phyloP scores from a whole-genome alignment of 2,888 invertebrate genomes.

The Cataglyphis albicans region DNA sequence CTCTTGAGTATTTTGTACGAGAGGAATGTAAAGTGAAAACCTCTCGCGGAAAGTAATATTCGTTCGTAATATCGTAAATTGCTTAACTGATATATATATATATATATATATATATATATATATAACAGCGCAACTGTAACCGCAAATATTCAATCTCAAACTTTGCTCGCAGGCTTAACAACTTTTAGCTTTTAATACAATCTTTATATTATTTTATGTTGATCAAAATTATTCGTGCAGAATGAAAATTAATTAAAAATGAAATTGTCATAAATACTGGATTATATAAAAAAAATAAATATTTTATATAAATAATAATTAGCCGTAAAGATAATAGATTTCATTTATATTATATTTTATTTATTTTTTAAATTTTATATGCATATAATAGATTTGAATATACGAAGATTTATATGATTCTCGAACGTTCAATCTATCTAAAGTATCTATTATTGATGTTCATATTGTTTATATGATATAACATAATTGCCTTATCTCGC shows the following conservation, averaged over 20 bases:
- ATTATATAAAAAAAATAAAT: conserved; percentile 14
- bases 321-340: background rate
- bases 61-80: background rate
- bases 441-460: background rate
- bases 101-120: background rate
- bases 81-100: background rate
- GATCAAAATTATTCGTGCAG: conserved; percentile 2
- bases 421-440: background rate
- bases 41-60: conserved; percentile 13
- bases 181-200: background rate
- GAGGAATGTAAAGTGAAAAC: background rate
- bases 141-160: conserved; percentile 6
- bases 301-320: background rate
- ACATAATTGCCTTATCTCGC: conserved; percentile 1
- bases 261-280: background rate
- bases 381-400: too few species aligned
- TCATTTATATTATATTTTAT: background rate
- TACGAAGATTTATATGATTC: background rate
- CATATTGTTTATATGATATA: background rate
- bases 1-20: background rate
- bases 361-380: background rate
- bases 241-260: background rate
- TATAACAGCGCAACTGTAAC: background rate
- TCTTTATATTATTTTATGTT: conserved; percentile 5
- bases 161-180: background rate